Conservation (phyloP, 2,888 invertebrate species). For the Asteroscopus sphinx region DNA sequence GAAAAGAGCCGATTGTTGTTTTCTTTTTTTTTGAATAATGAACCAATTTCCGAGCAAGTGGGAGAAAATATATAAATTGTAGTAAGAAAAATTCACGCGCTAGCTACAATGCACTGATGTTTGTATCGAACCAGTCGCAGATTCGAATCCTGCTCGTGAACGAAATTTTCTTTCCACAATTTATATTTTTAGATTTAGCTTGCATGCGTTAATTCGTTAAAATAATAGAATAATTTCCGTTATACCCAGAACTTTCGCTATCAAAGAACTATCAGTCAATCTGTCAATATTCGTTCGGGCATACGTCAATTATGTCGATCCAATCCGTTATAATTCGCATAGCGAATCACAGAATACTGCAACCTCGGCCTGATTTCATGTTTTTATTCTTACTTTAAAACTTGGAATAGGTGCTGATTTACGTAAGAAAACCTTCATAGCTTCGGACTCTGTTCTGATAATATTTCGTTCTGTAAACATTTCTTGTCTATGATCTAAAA, state of each 20-base stretch:
- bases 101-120: too few species aligned
- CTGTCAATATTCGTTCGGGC: constrained; percentile 19
- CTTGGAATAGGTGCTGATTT: constrained; percentile 32
- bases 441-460: constrained; percentile 8
- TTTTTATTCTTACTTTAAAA: constrained; percentile 58
- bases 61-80: too few species aligned
- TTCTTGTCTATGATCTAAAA: constrained; percentile 26
- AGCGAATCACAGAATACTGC: constrained; percentile 48
- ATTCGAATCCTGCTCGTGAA: too few species aligned
- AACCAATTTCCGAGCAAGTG: too few species aligned
- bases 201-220: too few species aligned
- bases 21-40: too few species aligned
- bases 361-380: constrained; percentile 65
- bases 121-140: too few species aligned
- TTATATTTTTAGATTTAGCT: too few species aligned
- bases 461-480: constrained; percentile 13
- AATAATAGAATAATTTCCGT: too few species aligned
- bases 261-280: constrained; percentile 18
- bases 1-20: too few species aligned
- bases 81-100: too few species aligned
- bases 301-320: constrained; percentile 48
- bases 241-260: constrained; percentile 51
- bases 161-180: too few species aligned
- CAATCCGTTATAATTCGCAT: constrained; percentile 56
- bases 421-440: constrained; percentile 43